These are phyloP conservation scores for Euleptes europaea DNA, from an alignment of 2,113 vertebrate genomes.

Conservation along the genomic window DNA sequence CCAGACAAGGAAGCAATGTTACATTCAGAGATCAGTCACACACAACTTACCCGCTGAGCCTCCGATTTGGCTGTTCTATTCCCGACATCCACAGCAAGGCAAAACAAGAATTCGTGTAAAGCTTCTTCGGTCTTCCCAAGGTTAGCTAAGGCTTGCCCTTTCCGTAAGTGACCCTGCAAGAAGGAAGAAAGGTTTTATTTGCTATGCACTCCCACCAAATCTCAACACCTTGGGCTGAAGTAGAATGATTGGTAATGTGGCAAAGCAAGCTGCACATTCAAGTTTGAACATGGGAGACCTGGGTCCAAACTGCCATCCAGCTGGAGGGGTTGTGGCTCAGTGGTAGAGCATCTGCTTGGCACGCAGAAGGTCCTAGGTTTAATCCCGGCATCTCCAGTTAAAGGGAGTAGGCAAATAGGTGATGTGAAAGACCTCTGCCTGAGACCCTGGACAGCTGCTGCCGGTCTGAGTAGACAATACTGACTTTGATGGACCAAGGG, in stretches of 20 bases:
- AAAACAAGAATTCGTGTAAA: constrained; percentile 87
- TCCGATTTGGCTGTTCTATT: constrained; percentile 83
- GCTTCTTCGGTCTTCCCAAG: constrained; percentile 88
- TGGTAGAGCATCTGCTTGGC: no score
- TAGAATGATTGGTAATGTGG: neutral
- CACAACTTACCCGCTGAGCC: constrained; percentile 81
- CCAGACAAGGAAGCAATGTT: neutral
- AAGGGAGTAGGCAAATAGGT: no score
- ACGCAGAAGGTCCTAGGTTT: no score
- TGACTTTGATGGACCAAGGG: no score
- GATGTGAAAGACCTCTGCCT: no score
- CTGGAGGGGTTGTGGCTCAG: no score
- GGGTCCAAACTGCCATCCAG: no score
- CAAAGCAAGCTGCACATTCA: neutral
- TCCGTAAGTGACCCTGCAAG: constrained; percentile 85
- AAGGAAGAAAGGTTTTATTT: constrained; percentile 45
- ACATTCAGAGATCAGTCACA: neutral
- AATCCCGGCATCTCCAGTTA: no score
- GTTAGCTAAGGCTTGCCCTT: constrained; percentile 85
- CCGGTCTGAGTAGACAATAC: no score
- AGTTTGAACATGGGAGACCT: neutral
- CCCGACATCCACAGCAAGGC: constrained; percentile 86
- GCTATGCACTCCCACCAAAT: neutral
- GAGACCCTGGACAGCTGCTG: no score
- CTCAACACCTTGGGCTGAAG: neutral